Evolutionary conservation across 2,888 invertebrate species (phyloP), one percentile per base, ranked within the genome.

Genomic region (Galerucella nymphaeae): DNA sequence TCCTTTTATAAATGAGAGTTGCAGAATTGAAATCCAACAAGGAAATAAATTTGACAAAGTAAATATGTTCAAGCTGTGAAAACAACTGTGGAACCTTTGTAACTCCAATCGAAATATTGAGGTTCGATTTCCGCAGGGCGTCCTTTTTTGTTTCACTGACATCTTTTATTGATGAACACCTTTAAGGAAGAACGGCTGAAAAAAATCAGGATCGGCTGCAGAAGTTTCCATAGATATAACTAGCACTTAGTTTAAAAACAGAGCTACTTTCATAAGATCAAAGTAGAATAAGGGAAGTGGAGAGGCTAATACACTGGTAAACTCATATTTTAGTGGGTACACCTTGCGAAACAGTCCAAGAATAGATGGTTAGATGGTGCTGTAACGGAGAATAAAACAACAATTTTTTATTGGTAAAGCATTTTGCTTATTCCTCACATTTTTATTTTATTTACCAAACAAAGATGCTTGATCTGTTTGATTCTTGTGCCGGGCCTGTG

Each of bases 141-240:
- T 74, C 76, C 77, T 71, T 74, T 72, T 74, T 77, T 78, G 78
- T 77, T 78, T 74, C 74, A 78, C 76, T 72, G 75, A 77, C 77
- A 78, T 78, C 78, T 78, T 78, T 78, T 79, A 77, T 79, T 79
- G 77, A 77, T 79, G 76, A 77, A 79, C 76, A 76, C 73, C 77
- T 73, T 69, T 14, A 18, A 50, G 20, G 50, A 64, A 64, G 41
- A 38, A 59, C 30, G 59, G 30, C 9, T 0, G 59, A 38, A 10
- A 30, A 41, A 41, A 59, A 59, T 23, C 59, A 59, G 59, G 30
- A 9, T n/a, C 38, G 59, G 59, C 10, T 16, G 9, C 14, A 38
- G 48, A 48, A 14, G n/a, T 14, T 48, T 14, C n/a, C n/a, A 48
- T 13, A 14, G 3, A 48, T 14, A 48, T 14, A 8, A 8, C 23